Evolutionary conservation across 2,113 vertebrate species (phyloP).

Genomic region (Balaenoptera acutorostrata): DNA sequence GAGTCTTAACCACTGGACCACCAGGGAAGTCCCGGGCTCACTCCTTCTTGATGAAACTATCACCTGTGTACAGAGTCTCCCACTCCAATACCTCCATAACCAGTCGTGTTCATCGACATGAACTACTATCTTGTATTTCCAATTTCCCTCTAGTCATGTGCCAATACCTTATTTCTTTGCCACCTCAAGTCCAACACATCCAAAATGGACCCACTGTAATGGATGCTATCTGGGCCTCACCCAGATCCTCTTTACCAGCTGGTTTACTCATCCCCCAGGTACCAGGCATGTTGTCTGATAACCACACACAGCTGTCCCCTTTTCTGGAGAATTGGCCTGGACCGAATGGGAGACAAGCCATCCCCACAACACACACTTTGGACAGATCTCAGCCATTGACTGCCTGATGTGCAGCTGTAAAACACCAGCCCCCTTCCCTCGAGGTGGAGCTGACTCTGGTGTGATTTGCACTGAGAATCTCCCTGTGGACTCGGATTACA

Average conservation of each 20-base stretch:
- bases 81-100: not conserved
- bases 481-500: no score
- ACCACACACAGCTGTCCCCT: not conserved
- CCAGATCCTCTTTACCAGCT: not conserved
- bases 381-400: not conserved
- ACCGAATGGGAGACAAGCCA: not conserved
- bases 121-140: not conserved
- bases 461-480: not conserved
- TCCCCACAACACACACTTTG: no score
- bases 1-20: no score
- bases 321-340: not conserved
- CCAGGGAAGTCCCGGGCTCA: no score
- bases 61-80: not conserved
- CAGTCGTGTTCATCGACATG: not conserved
- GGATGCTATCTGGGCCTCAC: not conserved
- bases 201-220: not conserved
- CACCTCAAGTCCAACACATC: not conserved
- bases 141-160: not conserved
- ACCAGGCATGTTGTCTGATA: not conserved
- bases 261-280: not conserved
- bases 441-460: not conserved
- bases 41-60: not conserved
- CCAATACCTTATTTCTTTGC: not conserved
- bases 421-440: not conserved
- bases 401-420: not conserved